These are phyloP conservation scores for Marcusenius ussheri DNA, from an alignment of 2,113 vertebrate species.

Conservation along the genomic window DNA sequence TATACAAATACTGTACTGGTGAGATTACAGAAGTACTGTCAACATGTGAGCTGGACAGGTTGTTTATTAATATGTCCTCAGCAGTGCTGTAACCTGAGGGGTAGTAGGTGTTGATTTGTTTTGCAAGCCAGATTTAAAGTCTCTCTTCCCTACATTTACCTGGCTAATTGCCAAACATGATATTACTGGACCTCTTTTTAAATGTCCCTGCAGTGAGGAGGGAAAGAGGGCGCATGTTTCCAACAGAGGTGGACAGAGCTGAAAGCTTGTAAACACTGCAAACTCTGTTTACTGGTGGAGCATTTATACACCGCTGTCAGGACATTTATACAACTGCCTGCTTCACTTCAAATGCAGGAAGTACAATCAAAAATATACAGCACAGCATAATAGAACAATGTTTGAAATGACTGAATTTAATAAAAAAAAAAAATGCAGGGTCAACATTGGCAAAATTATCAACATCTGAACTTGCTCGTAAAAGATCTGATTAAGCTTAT, in stretches of 20 bases:
- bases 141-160: neutral
- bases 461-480: neutral
- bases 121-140: neutral
- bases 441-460: neutral
- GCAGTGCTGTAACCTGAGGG: neutral
- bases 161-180: neutral
- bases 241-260: neutral
- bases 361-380: neutral
- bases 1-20: neutral
- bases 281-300: neutral
- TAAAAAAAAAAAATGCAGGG: neutral
- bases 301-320: neutral
- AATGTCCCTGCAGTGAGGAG: neutral
- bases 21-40: neutral
- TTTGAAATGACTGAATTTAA: neutral
- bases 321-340: neutral
- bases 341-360: slow-evolving; percentile 2
- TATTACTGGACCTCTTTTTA: neutral
- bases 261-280: neutral
- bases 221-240: neutral
- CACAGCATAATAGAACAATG: neutral
- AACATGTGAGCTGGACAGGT: neutral
- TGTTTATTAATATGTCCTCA: neutral
- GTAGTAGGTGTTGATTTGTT: neutral
- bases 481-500: neutral